Evolutionary conservation across 2,888 invertebrate genomes (phyloP).

Genomic region (Agrotis segetum): DNA sequence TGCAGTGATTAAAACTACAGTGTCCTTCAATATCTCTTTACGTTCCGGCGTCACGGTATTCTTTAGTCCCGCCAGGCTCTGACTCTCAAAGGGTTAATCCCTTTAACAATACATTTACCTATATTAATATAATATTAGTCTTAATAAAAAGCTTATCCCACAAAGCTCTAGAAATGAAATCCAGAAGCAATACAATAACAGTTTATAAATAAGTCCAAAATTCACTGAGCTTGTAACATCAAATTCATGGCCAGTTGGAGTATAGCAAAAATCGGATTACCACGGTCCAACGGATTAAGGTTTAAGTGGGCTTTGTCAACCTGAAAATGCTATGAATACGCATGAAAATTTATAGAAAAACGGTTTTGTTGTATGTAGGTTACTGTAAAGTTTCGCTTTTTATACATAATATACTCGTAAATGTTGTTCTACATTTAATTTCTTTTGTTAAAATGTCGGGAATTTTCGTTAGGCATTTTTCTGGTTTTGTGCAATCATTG

Average conservation of each 20-base stretch:
- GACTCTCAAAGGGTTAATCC: no score
- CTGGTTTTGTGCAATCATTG: no score
- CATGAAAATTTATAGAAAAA: slow-evolving; percentile 6
- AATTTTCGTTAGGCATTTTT: no score
- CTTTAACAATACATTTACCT: no score
- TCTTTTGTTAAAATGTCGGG: background rate
- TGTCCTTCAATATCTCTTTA: no score
- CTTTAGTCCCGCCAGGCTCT: no score
- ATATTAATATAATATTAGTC: no score
- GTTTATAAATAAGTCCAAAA: background rate
- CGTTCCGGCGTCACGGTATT: no score
- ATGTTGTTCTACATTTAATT: background rate
- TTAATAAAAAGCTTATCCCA: no score
- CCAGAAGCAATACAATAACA: background rate
- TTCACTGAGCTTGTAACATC: slow-evolving; percentile 25
- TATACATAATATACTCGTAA: background rate
- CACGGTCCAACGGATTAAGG: slow-evolving; percentile 29
- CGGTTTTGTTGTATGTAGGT: background rate
- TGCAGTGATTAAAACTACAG: no score
- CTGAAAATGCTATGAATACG: slow-evolving; percentile 39
- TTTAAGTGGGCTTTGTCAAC: slow-evolving; percentile 39
- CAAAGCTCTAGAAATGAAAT: background rate
- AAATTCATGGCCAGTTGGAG: slow-evolving; percentile 23
- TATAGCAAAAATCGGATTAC: slow-evolving; percentile 42
- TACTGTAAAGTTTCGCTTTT: background rate